phyloP scores from a whole-genome alignment of 2,888 invertebrate species.

The Actias luna region DNA sequence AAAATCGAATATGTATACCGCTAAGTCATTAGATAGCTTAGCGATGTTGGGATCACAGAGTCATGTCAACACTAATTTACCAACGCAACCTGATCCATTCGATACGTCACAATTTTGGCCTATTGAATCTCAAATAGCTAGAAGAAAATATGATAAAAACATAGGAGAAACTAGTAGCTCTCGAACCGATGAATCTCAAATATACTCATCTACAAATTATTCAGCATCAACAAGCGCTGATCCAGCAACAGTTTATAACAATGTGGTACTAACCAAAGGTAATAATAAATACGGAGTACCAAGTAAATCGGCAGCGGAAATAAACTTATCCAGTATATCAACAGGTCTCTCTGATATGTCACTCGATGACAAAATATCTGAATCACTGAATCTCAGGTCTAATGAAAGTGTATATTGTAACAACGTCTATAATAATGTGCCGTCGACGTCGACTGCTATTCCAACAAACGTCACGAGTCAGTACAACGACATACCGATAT shows the following conservation, averaged over 20 bases:
- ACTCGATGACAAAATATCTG: conserved; percentile 73
- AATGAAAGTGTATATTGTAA: conserved; percentile 62
- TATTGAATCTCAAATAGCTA: conserved; percentile 34
- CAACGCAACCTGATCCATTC: conserved; percentile 56
- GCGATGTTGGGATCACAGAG: conserved; percentile 31
- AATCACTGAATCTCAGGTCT: conserved; percentile 72
- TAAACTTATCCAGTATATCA: conserved; percentile 40
- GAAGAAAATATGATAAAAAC: conserved; percentile 40
- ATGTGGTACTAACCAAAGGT: conserved; percentile 42
- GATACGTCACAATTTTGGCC: conserved; percentile 65
- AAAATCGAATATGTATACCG: conserved; percentile 57
- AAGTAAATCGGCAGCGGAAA: conserved; percentile 46
- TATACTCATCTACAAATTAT: conserved; percentile 45
- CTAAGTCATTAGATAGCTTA: conserved; percentile 69
- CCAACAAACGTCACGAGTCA: conserved; percentile 29
- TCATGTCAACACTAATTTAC: conserved; percentile 22
- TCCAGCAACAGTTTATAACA: conserved; percentile 47
- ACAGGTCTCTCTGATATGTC: conserved; percentile 61
- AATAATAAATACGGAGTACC: conserved; percentile 44
- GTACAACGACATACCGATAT: conserved; percentile 61
- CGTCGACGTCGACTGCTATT: conserved; percentile 40
- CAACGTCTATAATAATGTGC: conserved; percentile 36
- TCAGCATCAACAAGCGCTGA: conserved; percentile 31
- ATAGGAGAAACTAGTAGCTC: conserved; percentile 31
- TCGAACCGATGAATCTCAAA: conserved; percentile 55